phyloP scores from a whole-genome alignment of 2,113 vertebrate species.

The Capreolus pygargus region DNA sequence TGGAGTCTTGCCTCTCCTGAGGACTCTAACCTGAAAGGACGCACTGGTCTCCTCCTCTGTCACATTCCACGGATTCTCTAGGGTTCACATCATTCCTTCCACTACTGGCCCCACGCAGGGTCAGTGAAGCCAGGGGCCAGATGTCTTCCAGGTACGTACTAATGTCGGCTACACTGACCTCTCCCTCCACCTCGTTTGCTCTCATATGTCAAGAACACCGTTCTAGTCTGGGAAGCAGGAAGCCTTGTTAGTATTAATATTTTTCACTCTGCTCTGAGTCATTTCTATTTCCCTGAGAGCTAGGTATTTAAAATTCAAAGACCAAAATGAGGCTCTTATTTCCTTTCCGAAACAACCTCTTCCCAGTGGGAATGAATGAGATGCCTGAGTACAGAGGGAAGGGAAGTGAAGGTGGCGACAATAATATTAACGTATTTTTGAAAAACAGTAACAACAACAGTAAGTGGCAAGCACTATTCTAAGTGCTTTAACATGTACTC shows the following conservation, averaged over 20 bases:
- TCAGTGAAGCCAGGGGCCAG: neutral
- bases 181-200: neutral
- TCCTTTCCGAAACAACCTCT: neutral
- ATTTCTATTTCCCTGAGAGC: neutral
- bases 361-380: neutral
- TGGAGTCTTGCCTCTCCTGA: neutral
- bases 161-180: too few relatives aligned
- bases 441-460: neutral
- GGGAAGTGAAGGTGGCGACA: neutral
- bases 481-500: neutral
- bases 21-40: neutral
- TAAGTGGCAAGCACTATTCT: neutral
- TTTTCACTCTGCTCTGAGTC: neutral
- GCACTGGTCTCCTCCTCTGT: neutral
- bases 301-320: neutral
- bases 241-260: neutral
- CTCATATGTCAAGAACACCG: neutral
- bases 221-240: neutral
- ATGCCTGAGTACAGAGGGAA: neutral
- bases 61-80: neutral
- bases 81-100: neutral
- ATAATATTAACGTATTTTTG: neutral
- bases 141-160: neutral
- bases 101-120: neutral
- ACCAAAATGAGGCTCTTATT: neutral